These are phyloP conservation scores for Astur gentilis DNA, from an alignment of 2,113 vertebrate species.

Conservation along the genomic window DNA sequence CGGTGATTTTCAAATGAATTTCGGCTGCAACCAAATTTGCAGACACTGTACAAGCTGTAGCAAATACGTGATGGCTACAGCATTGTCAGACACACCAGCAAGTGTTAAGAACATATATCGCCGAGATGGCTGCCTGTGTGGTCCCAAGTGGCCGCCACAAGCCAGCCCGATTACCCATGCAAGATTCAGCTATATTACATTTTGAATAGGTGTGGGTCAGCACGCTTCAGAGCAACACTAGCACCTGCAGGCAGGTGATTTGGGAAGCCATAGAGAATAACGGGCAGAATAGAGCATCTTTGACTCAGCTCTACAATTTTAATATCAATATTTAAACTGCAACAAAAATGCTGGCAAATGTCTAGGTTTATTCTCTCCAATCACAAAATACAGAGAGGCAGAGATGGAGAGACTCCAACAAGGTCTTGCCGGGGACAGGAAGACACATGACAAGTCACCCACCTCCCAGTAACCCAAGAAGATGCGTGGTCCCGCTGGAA, in stretches of 20 bases:
- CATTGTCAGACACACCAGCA: neutral
- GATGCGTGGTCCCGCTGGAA: fast-evolving
- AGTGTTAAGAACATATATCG: neutral
- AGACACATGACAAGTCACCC: neutral
- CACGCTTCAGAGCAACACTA: neutral
- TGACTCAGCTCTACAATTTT: neutral
- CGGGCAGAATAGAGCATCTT: neutral
- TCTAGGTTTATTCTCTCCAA: neutral
- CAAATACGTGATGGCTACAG: neutral
- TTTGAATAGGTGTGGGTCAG: neutral
- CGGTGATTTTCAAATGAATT: neutral
- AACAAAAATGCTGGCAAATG: fast-evolving
- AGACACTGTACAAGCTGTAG: neutral
- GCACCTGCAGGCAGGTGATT: neutral
- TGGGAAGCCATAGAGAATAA: neutral
- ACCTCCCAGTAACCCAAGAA: neutral
- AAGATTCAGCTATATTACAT: neutral
- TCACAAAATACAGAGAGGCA: neutral
- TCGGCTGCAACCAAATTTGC: neutral
- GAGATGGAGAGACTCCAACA: neutral
- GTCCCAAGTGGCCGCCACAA: neutral
- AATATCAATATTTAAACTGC: neutral
- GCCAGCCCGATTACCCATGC: neutral
- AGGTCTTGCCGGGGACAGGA: neutral
- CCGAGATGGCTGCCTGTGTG: neutral